Evolutionary conservation across 2,888 invertebrate genomes (phyloP).

Genomic region (Pedicia rivosa): DNA sequence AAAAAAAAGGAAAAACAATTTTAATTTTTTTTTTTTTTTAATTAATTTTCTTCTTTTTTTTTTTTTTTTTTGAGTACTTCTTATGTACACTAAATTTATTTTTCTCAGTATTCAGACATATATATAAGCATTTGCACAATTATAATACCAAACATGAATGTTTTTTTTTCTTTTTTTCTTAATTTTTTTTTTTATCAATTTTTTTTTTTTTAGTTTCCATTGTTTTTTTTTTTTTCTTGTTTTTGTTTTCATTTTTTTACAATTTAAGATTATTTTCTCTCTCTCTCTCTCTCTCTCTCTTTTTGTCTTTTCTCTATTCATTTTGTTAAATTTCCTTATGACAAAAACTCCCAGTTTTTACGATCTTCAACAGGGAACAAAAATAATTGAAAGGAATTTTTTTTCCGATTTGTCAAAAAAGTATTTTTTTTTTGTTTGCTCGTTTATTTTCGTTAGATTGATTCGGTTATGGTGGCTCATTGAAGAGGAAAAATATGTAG

Average conservation of each 20-base stretch:
- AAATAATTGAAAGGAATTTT: too few relatives aligned
- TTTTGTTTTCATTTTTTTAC: background rate
- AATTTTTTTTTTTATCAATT: background rate
- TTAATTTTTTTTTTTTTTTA: constrained; percentile 19
- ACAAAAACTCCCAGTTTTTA: too few relatives aligned
- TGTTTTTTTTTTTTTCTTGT: constrained; percentile 6
- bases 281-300: background rate
- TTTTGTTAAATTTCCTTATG: too few relatives aligned
- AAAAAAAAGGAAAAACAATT: too few relatives aligned
- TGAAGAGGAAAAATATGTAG: too few relatives aligned
- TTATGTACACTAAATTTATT: constrained; percentile 17
- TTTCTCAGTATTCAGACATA: constrained; percentile 20
- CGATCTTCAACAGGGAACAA: too few relatives aligned
- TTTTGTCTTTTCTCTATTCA: too few relatives aligned
- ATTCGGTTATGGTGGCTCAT: too few relatives aligned
- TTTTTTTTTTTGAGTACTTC: constrained; percentile 15
- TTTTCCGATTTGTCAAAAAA: too few relatives aligned
- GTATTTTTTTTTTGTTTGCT: too few relatives aligned
- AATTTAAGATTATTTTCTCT: constrained; percentile 2
- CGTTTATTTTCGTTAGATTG: too few relatives aligned
- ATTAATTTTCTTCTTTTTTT: constrained; percentile 18
- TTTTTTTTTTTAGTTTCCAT: too few relatives aligned
- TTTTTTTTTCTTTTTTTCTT: constrained; percentile 3
- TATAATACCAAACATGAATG: constrained; percentile 14
- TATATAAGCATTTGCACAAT: constrained; percentile 22